Base-by-base conservation (phyloP, 2,888 invertebrate species). In the Meta bourneti region DNA sequence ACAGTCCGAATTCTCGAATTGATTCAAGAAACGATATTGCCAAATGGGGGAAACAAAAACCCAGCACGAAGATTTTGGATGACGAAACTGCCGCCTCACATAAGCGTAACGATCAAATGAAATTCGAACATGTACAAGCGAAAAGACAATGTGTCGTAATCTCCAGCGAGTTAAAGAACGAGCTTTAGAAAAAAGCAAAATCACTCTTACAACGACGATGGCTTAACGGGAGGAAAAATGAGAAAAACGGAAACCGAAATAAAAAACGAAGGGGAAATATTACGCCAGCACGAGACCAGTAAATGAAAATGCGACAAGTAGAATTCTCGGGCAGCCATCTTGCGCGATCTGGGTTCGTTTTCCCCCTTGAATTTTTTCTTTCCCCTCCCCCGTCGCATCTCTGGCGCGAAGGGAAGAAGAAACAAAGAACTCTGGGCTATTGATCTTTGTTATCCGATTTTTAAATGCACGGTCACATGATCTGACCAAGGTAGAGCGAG, bases 401-500 rank as follows among this genome's bases (percentile, higher is more conserved):
- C 71, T 80, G 75, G 16, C 51, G 79, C 54, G 71, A 61, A 78
- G 81, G 79, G 87, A 79, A 83, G 81, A 91, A 86, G 87, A 92
- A 85, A 92, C 84, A 89, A 89, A 92, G 81, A 81, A 82, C 89
- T 89, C 82, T 69, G 71, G 92, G 92, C 92, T 92, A 92, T 92
- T 92, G 92, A 92, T 92, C 92, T 90, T 85, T 90, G 92, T 92
- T 92, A 92, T 92, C 92, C 92, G 81, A 85, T 92, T 92, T 61
- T 91, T 92, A 92, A 89, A 92, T 92, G 92, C 92, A 89, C 82
- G 85, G 92, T 89, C 92, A 92, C 89, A 89, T 92, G 91, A 92
- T 88, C 86, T 72, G 86, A 69, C 84, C 74, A 85, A 85, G 89
- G 86, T 77, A 82, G 72, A 71, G 78, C 77, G 74, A 80, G 85